These are phyloP conservation scores for Xenentodon cancila DNA, from an alignment of 2,797 vertebrate genomes.

Conservation along the genomic window DNA sequence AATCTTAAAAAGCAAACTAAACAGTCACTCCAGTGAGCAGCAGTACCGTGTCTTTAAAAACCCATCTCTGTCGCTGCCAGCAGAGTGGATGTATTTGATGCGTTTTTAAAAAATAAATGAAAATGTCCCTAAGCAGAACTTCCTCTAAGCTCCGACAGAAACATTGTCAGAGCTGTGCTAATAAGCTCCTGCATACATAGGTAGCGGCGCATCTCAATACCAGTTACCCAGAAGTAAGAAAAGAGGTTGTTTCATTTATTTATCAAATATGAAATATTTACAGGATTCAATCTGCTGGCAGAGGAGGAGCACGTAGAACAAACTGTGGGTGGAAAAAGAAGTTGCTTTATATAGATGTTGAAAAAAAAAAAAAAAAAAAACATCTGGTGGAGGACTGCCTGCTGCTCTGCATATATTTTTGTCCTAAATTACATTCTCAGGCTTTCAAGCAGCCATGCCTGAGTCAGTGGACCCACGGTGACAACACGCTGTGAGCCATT, in stretches of 20 bases:
- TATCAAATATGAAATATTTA: slow-evolving; percentile 81
- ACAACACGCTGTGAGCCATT: slow-evolving; percentile 49
- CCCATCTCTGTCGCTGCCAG: slow-evolving; percentile 18
- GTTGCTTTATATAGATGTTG: slow-evolving; percentile 68
- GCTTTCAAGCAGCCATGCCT: slow-evolving; percentile 52
- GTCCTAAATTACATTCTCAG: slow-evolving; percentile 62
- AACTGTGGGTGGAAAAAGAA: slow-evolving; percentile 72
- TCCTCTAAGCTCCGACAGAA: slow-evolving; percentile 44
- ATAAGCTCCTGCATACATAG: slow-evolving; percentile 56
- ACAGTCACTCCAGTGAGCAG: slow-evolving; percentile 4
- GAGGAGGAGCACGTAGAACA: slow-evolving; percentile 64
- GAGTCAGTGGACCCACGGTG: slow-evolving; percentile 39
- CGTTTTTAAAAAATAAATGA: slow-evolving; percentile 40
- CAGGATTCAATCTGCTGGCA: slow-evolving; percentile 73
- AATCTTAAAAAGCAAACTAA: slow-evolving; percentile 22
- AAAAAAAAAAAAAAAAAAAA: slow-evolving; percentile 30
- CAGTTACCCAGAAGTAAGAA: slow-evolving; percentile 64
- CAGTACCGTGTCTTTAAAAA: background rate
- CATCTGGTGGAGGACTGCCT: slow-evolving; percentile 59
- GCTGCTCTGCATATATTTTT: slow-evolving; percentile 60
- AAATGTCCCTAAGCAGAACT: slow-evolving; percentile 44
- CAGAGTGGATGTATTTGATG: slow-evolving; percentile 23
- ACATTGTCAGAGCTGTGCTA: slow-evolving; percentile 43
- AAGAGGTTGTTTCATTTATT: slow-evolving; percentile 81
- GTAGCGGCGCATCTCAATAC: slow-evolving; percentile 49